phyloP scores from a whole-genome alignment of 2,113 vertebrate species.

The Scolopax mira region DNA sequence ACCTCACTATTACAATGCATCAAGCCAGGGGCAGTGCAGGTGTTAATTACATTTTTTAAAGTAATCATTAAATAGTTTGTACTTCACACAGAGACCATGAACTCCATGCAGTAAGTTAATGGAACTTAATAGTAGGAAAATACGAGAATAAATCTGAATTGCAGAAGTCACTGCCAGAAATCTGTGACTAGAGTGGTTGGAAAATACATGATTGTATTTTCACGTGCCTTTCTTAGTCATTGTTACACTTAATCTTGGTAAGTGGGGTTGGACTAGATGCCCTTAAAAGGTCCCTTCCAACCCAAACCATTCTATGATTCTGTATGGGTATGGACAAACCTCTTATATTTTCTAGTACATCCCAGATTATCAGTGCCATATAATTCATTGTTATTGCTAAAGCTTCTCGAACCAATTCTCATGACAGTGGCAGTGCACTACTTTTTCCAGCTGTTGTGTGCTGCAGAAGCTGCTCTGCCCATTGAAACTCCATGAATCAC shows the following conservation, averaged over 20 bases:
- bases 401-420: background rate
- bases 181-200: background rate
- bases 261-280: background rate
- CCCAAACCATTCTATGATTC: background rate
- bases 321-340: background rate
- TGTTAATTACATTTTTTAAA: conserved; percentile 36
- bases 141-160: background rate
- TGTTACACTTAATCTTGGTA: background rate
- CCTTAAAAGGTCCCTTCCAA: background rate
- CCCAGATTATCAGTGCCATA: background rate
- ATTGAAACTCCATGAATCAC: background rate
- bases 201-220: background rate
- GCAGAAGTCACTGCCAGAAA: background rate
- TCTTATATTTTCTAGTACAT: background rate
- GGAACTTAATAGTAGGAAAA: background rate
- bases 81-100: background rate
- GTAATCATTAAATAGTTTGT: conserved; percentile 6
- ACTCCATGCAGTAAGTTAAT: background rate
- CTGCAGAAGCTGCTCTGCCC: background rate
- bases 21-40: background rate
- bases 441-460: background rate
- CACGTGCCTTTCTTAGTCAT: background rate
- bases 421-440: background rate
- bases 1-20: background rate
- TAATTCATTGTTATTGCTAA: background rate